Percentiles rank a stretch among this genome's conserved stretches.
Evolutionary conservation across 2,888 invertebrate species (phyloP).

Genomic region (Aleiodes leptofemur): DNA sequence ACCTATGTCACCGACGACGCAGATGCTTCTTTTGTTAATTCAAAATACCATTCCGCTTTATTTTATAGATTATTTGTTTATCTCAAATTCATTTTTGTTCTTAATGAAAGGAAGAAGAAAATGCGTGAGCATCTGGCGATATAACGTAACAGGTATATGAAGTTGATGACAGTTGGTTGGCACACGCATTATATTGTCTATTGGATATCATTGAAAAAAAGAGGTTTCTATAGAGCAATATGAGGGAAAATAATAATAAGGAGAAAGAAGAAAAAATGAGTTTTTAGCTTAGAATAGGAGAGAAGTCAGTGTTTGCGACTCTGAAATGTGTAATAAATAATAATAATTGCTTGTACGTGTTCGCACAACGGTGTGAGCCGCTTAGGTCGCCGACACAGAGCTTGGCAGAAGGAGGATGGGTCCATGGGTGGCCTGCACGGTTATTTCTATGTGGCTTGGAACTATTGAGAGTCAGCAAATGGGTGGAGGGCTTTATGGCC

Average conservation of each 20-base stretch:
- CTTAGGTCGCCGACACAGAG: constrained; percentile 62
- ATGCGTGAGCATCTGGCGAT: constrained; percentile 18
- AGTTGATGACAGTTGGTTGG: constrained; percentile 48
- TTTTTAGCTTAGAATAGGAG: constrained; percentile 38
- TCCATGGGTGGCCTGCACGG: constrained; percentile 39
- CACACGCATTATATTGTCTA: constrained; percentile 38
- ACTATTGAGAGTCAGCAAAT: constrained; percentile 33
- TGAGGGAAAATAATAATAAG: constrained; percentile 5
- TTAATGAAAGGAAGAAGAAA: not conserved
- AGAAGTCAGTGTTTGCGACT: constrained; percentile 60
- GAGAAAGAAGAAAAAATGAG: constrained; percentile 46
- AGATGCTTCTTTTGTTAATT: constrained; percentile 16
- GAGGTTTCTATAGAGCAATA: constrained; percentile 24
- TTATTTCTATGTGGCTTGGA: constrained; percentile 8
- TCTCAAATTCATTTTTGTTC: constrained; percentile 9
- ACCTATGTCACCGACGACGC: constrained; percentile 27
- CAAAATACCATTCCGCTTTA: constrained; percentile 10
- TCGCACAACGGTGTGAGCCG: constrained; percentile 68
- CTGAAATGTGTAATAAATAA: constrained; percentile 71
- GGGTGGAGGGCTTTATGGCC: constrained; percentile 23
- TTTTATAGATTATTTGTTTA: constrained; percentile 6
- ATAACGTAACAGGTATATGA: constrained; percentile 15
- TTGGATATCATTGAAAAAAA: constrained; percentile 23
- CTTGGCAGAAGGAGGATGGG: constrained; percentile 18
- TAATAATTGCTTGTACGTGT: constrained; percentile 73